A percentile compares a stretch with the other conserved stretches of the same genome.
These are phyloP conservation scores for Buteo buteo DNA, from an alignment of 2,113 vertebrate genomes.

Conservation along the genomic window DNA sequence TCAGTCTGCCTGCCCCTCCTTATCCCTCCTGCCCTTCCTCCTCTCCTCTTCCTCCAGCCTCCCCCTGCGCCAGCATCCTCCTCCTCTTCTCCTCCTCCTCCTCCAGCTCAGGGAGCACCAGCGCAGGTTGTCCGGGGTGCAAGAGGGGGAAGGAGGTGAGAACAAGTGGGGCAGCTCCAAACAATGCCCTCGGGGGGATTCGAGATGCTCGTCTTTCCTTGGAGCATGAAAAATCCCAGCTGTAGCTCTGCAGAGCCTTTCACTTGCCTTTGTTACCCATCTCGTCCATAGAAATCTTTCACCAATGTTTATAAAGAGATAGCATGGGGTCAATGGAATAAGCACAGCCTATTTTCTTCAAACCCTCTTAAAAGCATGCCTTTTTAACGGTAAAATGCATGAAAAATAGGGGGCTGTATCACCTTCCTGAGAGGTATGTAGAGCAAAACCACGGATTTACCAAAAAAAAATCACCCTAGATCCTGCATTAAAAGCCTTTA, in stretches of 20 bases:
- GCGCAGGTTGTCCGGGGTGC: not conserved
- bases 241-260: not conserved
- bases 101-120: not conserved
- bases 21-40: not conserved
- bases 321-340: not conserved
- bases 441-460: not conserved
- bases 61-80: not conserved
- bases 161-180: not conserved
- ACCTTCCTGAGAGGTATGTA: not conserved
- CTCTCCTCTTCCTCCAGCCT: not conserved
- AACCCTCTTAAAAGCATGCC: not conserved
- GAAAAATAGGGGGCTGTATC: not conserved
- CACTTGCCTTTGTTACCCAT: not conserved
- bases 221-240: conserved; percentile 19
- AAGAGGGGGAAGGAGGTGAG: not conserved
- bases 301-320: not conserved
- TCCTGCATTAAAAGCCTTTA: not conserved
- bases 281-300: not conserved
- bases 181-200: not conserved
- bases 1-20: not conserved
- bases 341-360: not conserved
- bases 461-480: not conserved
- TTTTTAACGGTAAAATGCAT: not conserved
- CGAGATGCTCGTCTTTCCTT: not conserved
- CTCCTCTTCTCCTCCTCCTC: not conserved